These are phyloP conservation scores for Ophion ellenae DNA, from an alignment of 2,888 invertebrate genomes.

Conservation along the genomic window DNA sequence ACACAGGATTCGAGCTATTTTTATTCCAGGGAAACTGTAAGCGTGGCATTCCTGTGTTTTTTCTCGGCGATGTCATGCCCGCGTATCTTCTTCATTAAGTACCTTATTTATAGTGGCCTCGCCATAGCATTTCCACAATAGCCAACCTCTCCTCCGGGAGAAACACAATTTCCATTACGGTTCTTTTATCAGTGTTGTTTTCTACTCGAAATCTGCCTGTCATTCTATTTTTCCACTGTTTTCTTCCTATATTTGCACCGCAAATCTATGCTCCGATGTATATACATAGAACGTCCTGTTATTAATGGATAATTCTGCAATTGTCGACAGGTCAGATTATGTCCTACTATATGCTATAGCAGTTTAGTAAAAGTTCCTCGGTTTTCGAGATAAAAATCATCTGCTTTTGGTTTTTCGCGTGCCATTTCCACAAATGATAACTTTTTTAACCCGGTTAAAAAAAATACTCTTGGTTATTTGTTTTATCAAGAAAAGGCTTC, in stretches of 20 bases:
- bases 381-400: no score
- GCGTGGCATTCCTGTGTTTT: neutral
- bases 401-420: no score
- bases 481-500: no score
- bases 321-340: no score
- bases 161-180: neutral
- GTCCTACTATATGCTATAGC: no score
- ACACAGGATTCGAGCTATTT: conserved; percentile 1
- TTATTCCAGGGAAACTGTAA: neutral
- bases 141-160: neutral
- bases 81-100: neutral
- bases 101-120: neutral
- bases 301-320: no score
- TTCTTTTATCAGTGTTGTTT: conserved; percentile 3
- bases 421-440: no score
- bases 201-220: conserved; percentile 5
- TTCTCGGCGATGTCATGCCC: neutral
- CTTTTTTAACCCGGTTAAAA: no score
- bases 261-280: neutral
- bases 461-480: no score
- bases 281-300: neutral
- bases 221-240: neutral
- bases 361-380: no score
- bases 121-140: neutral
- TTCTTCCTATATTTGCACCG: neutral